A percentile compares a stretch with the other conserved stretches of the same genome.
phyloP scores from a whole-genome alignment of 2,113 vertebrate genomes.

The Pangasianodon hypophthalmus region DNA sequence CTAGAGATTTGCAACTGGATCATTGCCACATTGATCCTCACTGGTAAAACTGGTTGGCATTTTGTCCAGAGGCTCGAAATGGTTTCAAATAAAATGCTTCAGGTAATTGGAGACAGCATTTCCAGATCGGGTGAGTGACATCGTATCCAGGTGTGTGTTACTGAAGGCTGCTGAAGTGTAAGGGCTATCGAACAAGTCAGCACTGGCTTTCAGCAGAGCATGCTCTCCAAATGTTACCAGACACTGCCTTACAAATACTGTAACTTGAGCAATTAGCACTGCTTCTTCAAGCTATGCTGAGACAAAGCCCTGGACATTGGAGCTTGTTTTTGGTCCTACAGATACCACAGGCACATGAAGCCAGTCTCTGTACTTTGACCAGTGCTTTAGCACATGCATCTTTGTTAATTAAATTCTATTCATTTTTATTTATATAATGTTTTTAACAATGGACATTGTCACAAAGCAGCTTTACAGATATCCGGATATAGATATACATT shows the following conservation, averaged over 20 bases:
- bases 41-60: conserved; percentile 16
- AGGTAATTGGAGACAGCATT: conserved; percentile 54
- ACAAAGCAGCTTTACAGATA: background rate
- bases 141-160: conserved; percentile 54
- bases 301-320: conserved; percentile 45
- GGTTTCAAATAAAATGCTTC: conserved; percentile 40
- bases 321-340: background rate
- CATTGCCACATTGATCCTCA: conserved; percentile 17
- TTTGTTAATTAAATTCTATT: background rate
- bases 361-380: background rate
- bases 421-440: background rate
- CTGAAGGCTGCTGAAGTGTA: conserved; percentile 36
- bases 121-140: conserved; percentile 61
- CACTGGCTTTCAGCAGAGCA: conserved; percentile 53
- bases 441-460: background rate
- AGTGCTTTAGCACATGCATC: background rate
- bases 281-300: conserved; percentile 45
- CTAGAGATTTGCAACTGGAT: conserved; percentile 19
- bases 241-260: conserved; percentile 58
- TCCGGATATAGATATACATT: background rate
- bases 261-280: conserved; percentile 62
- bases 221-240: conserved; percentile 56
- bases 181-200: conserved; percentile 50
- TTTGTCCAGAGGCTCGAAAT: conserved; percentile 31
- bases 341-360: conserved; percentile 1